Evolutionary conservation across 2,797 vertebrate species (phyloP), one percentile per base, ranked within the genome.

Genomic region (Typhlichthys subterraneus): DNA sequence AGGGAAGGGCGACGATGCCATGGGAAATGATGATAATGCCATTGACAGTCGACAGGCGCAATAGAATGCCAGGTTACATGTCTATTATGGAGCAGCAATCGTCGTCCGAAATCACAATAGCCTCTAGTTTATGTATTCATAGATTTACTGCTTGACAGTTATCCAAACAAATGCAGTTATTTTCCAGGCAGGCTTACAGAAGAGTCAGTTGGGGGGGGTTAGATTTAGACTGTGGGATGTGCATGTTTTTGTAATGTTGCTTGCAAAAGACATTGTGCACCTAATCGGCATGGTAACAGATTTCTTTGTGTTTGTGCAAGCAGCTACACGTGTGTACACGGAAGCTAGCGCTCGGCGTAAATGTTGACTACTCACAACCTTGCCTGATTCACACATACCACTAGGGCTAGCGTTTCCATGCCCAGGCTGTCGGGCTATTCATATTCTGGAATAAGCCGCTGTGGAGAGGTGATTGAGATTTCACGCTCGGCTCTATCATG

Each of bases 391-490:
- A 57, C 3, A 65, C 58, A 67, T 12, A 50, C 65, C 11, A 75
- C 49, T 17, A 5, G 17, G 45, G 12, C 23, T 38, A 49, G 58
- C 58, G 61, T 75, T 69, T 61, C 33, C 74, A 70, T 63, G 23
- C 71, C 33, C 31, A 45, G 8, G 45, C 55, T 47, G 15, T 10
- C 67, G 59, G 57, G 49, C 63, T 50, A 53, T 84, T 85, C 63
- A 76, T 77, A 81, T 71, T 81, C 45, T 59, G 53, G 49, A 58
- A 53, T 66, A 66, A 77, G 69, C 58, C 58, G 72, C 82, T 76
- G 75, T 71, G 80, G 59, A 68, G 61, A 50, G 45, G 57, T 77
- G 82, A 82, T 77, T 74, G 79, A 79, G 72, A 68, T 61, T 63
- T 65, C 52, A 58, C 65, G 15, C 45, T 64, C 45, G 61, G 15